phyloP scores from a whole-genome alignment of 2,113 vertebrate genomes.

The Toxotes jaculatrix region DNA sequence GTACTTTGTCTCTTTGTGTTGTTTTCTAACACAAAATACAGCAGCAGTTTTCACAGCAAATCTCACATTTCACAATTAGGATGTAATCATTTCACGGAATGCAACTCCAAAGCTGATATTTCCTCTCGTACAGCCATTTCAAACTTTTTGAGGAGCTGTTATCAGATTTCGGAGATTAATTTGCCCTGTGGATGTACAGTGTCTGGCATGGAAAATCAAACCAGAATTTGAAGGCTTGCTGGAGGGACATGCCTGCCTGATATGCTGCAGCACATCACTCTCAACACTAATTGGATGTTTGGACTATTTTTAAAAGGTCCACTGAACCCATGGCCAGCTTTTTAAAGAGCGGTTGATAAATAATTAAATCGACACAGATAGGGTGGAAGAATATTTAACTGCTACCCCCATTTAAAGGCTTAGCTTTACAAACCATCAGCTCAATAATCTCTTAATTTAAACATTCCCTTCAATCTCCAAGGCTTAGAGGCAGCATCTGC shows the following conservation, averaged over 20 bases:
- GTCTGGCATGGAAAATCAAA: slow-evolving; percentile 60
- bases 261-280: slow-evolving; percentile 51
- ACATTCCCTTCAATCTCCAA: slow-evolving; percentile 57
- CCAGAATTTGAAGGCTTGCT: slow-evolving; percentile 61
- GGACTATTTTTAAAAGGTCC: slow-evolving; percentile 71
- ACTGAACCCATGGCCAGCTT: slow-evolving; percentile 44
- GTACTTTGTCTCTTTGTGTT: background rate
- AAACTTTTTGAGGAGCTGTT: slow-evolving; percentile 50
- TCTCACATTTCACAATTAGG: slow-evolving; percentile 22
- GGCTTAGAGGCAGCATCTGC: slow-evolving; percentile 74
- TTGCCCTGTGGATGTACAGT: slow-evolving; percentile 47
- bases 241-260: slow-evolving; percentile 53
- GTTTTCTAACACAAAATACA: background rate
- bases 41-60: slow-evolving; percentile 6
- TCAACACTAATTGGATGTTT: slow-evolving; percentile 70
- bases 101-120: slow-evolving; percentile 40
- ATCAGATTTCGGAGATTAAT: slow-evolving; percentile 69
- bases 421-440: slow-evolving; percentile 65
- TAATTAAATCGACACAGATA: slow-evolving; percentile 77
- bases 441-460: slow-evolving; percentile 79
- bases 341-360: slow-evolving; percentile 68
- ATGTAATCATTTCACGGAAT: slow-evolving; percentile 35
- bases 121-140: slow-evolving; percentile 37
- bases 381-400: slow-evolving; percentile 69
- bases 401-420: slow-evolving; percentile 70